Base-by-base conservation (phyloP, 2,888 invertebrate genomes). In the Himalopsyche kuldschensis region DNA sequence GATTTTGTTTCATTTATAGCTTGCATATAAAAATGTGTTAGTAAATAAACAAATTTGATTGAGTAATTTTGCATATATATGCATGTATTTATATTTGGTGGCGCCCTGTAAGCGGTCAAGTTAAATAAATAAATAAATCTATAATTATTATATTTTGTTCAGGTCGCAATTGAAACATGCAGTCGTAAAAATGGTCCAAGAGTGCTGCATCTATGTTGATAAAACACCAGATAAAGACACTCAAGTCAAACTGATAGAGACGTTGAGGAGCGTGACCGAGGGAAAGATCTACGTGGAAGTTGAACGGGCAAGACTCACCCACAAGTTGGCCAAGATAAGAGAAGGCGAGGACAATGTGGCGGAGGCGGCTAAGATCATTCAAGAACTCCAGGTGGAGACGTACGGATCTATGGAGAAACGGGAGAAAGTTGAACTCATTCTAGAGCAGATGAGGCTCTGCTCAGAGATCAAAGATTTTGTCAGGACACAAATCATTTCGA, bases 231-330 rank as follows among this genome's bases (percentile, higher is more conserved):
- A 96, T 87, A 96, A 97, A 89, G 97, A 97, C 87, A 95, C 95
- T 0, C 97, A 96, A 91, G 94, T 99, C 76, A 98, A 98, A 89
- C 93, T 99, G 0, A 99, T 99, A 88, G 99, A 99, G 89, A 99
- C 99, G 0, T 91, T 99, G 78, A 94, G 98, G 86, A 94, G 95
- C 5, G 99, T 99, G 1, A 99, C 99, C 0, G 99, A 98, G 89
- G 99, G 99, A 87, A 99, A 99, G 94, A 99, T 99, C 87, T 99
- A 99, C 89, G 99, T 99, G n/a, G 99, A 99, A 93, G 98, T 99
- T 10, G 99, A 99, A 90, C 93, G 99, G 88, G 99, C 99, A 4
- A 93, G 99, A 81, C 91, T 99, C 6, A 99, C 99, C 0, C 96
- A 98, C 88, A 96, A 95, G 87, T 90, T 98, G 85, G 96, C 97